These are phyloP conservation scores for Eumerus sabulonum DNA, from an alignment of 2,888 invertebrate species.

Conservation along the genomic window DNA sequence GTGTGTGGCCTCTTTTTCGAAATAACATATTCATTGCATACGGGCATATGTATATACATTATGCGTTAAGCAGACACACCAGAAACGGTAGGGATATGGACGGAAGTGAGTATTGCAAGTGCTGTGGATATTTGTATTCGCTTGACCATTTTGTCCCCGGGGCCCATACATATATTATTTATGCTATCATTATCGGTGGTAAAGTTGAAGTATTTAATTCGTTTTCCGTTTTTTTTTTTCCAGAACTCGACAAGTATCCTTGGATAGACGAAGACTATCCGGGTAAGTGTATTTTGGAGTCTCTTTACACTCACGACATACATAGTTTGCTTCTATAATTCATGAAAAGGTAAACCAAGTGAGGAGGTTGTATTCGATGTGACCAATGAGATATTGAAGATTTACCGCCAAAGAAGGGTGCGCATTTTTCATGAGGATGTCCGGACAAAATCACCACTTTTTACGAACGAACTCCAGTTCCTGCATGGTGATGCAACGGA, in stretches of 20 bases:
- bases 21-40: constrained; percentile 48
- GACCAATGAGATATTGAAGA: constrained; percentile 74
- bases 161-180: constrained; percentile 52
- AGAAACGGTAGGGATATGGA: neutral
- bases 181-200: constrained; percentile 59
- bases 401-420: constrained; percentile 75
- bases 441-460: constrained; percentile 74
- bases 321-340: constrained; percentile 6
- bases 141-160: constrained; percentile 35
- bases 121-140: constrained; percentile 15
- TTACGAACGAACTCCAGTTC: constrained; percentile 73
- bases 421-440: constrained; percentile 75
- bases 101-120: constrained; percentile 27
- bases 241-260: constrained; percentile 54
- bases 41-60: neutral
- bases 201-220: constrained; percentile 55
- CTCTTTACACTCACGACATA: constrained; percentile 13
- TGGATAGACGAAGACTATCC: constrained; percentile 70
- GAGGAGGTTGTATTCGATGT: constrained; percentile 75
- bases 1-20: neutral
- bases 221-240: constrained; percentile 53
- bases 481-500: constrained; percentile 75
- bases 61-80: neutral
- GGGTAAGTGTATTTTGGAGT: constrained; percentile 69
- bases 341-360: constrained; percentile 73